Conservation (phyloP, 2,888 invertebrate species). For the Agrochola circellaris region DNA sequence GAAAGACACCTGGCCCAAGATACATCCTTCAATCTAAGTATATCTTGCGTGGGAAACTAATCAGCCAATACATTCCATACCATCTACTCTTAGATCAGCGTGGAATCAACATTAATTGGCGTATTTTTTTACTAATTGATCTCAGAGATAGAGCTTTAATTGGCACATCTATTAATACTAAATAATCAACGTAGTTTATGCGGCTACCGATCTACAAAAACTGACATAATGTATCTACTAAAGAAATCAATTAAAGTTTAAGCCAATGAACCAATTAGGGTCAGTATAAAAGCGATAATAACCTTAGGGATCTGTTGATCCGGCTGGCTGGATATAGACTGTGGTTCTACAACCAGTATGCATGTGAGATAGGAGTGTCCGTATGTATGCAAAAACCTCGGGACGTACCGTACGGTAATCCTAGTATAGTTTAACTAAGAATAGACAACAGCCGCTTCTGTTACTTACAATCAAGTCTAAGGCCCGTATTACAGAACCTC, state of each 20-base stretch:
- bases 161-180: slow-evolving; percentile 53
- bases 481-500: too few relatives aligned
- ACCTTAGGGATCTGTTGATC: slow-evolving; percentile 7
- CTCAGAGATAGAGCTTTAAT: slow-evolving; percentile 49
- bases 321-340: background rate
- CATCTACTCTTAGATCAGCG: slow-evolving; percentile 29
- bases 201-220: slow-evolving; percentile 45
- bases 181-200: slow-evolving; percentile 43
- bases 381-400: slow-evolving; percentile 6
- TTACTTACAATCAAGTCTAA: background rate
- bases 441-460: background rate
- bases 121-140: slow-evolving; percentile 57
- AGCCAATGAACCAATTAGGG: slow-evolving; percentile 54
- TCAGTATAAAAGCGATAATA: slow-evolving; percentile 36
- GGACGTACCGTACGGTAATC: background rate
- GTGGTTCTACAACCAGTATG: background rate
- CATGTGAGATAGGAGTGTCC: background rate
- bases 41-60: slow-evolving; percentile 52
- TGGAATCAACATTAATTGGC: slow-evolving; percentile 38
- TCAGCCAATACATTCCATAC: slow-evolving; percentile 11
- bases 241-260: slow-evolving; percentile 57
- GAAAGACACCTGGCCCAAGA: slow-evolving; percentile 9
- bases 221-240: slow-evolving; percentile 18
- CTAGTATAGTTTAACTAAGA: slow-evolving; percentile 19
- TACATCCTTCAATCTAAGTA: slow-evolving; percentile 1